A percentile compares a stretch with the other conserved stretches of the same genome.
phyloP scores from a whole-genome alignment of 64 coral and sea anemone species.

The Dendronephthya gigantea region DNA sequence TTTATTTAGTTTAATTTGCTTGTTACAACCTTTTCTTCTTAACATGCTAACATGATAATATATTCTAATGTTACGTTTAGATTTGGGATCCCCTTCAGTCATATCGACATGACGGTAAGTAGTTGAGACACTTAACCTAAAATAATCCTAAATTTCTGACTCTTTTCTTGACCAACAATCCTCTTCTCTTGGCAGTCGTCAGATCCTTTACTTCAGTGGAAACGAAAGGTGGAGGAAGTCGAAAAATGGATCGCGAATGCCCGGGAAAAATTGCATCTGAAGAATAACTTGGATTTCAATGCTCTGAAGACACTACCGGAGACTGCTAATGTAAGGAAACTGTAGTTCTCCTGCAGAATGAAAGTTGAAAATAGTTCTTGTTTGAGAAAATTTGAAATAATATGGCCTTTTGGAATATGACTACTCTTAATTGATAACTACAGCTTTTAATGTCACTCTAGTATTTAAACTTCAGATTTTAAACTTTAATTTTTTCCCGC shows the following conservation, averaged over 20 bases:
- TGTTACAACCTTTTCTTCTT: too few relatives aligned
- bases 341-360: not conserved
- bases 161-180: not conserved
- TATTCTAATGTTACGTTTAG: not conserved
- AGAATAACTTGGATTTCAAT: not conserved
- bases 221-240: not conserved
- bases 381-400: too few relatives aligned
- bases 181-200: not conserved
- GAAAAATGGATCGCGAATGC: not conserved
- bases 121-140: not conserved
- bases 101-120: constrained; percentile 1
- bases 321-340: not conserved
- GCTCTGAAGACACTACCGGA: not conserved
- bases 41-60: too few relatives aligned
- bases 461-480: too few relatives aligned
- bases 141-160: not conserved
- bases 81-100: constrained; percentile 5
- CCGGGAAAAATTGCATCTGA: not conserved
- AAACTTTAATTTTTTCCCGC: too few relatives aligned
- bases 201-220: not conserved
- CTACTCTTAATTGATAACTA: too few relatives aligned
- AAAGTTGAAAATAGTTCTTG: not conserved
- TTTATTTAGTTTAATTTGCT: too few relatives aligned
- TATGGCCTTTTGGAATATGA: too few relatives aligned
- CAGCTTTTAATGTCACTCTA: too few relatives aligned